Percentiles rank a stretch among this genome's conserved stretches.
Conservation (phyloP, 2,797 vertebrate genomes). For the Ctenopoma kingsleyae region DNA sequence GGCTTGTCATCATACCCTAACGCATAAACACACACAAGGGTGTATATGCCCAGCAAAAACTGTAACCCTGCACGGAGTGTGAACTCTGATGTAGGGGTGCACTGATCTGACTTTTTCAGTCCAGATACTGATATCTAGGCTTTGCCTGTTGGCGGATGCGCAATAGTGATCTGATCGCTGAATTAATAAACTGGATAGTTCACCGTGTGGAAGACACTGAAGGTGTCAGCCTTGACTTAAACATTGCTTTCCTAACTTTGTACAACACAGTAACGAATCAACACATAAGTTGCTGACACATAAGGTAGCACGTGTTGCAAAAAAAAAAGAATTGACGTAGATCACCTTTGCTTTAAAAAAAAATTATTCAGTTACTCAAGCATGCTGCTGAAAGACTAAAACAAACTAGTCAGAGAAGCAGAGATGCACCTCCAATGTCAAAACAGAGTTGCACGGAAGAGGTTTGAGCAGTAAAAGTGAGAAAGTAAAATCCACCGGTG, state of each 20-base stretch:
- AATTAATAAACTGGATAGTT: no score
- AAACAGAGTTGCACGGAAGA: conserved; percentile 35
- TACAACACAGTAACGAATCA: no score
- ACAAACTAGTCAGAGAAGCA: conserved; percentile 38
- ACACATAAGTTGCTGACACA: no score
- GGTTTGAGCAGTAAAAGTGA: conserved; percentile 53
- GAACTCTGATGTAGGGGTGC: neutral
- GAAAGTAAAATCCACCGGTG: conserved; percentile 41
- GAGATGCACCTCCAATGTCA: conserved; percentile 44
- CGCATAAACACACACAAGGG: neutral
- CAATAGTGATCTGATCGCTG: no score
- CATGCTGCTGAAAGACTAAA: conserved; percentile 45
- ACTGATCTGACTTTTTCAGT: no score
- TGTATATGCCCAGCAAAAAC: conserved; percentile 14
- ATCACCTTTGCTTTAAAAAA: conserved; percentile 10
- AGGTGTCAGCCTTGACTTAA: no score
- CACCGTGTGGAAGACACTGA: no score
- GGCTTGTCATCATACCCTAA: conserved; percentile 28
- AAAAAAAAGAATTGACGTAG: no score
- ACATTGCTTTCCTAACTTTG: no score
- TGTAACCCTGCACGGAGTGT: conserved; percentile 15
- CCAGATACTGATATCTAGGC: no score
- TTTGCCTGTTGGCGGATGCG: no score
- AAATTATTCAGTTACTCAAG: conserved; percentile 9
- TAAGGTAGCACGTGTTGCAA: no score